Base-by-base conservation (phyloP, 1,140 invertebrate species). In the Colletes gigas region DNA sequence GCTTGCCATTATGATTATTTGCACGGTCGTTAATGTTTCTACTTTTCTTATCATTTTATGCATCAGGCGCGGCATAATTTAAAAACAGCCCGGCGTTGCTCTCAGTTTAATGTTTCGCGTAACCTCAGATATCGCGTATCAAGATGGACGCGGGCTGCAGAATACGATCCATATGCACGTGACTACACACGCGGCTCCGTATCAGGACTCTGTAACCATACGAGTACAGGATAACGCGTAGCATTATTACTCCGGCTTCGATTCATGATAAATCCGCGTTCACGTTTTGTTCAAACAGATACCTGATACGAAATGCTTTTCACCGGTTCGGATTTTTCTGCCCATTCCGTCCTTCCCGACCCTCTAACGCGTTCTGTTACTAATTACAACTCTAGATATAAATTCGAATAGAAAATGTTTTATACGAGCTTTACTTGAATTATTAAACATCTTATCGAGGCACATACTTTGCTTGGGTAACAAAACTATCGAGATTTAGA, bases 261-360 rank as follows among this genome's bases (percentile, higher is more conserved):
- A 75, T 63, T 69, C 59, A 21, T 59, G 70, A 85, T 81, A 82
- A 84, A 69, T 69, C 73, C 41, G 71, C 63, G 85, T 66, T 84
- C 88, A 83, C 86, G 83, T 88, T 89, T 86, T 76, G 52, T 83
- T 76, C 57, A 47, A 47, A 54, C 63, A 78, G 67, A 83, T 67
- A 55, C 62, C 39, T 54, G 74, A 82, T 68, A 83, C 76, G 55
- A 78, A 57, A 65, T 73, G 78, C 82, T 89, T 89, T 88, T 88
- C 88, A 88, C 86, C 81, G 86, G 84, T 82, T 84, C 88, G 85
- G 83, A 87, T 88, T 89, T 87, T 87, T 87, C 74, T 88, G 65
- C 50, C 10, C 52, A 52, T 54, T 60, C 67, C 63, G 55, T 76
- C 73, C 57, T 67, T 80, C 71, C 55, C 66, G 62, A 30, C 30